phyloP scores from a whole-genome alignment of 2,888 invertebrate genomes.

The Cylloceria caligata region DNA sequence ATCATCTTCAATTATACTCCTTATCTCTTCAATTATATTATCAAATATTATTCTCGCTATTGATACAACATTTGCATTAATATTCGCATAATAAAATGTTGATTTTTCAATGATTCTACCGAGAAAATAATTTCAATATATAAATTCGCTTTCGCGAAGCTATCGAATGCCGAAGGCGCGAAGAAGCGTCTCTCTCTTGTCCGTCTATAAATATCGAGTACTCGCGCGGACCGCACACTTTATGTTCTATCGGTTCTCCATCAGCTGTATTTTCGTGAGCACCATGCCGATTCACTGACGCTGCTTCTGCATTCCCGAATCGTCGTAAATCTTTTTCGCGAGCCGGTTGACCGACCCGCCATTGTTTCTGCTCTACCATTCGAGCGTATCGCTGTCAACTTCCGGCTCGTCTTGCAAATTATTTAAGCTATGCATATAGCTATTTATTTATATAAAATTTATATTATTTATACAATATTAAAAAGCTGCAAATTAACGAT shows the following conservation, averaged over 20 bases:
- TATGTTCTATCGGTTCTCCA: slow-evolving; percentile 68
- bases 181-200: slow-evolving; percentile 58
- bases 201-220: slow-evolving; percentile 74
- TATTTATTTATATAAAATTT: slow-evolving; percentile 12
- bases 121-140: not conserved
- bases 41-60: slow-evolving; percentile 3
- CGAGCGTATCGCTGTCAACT: slow-evolving; percentile 33
- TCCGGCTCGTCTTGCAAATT: slow-evolving; percentile 19
- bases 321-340: slow-evolving; percentile 8
- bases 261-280: slow-evolving; percentile 61
- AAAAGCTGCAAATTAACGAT: not conserved
- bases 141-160: slow-evolving; percentile 31
- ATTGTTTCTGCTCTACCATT: slow-evolving; percentile 26
- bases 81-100: too few species aligned
- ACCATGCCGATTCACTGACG: slow-evolving; percentile 41
- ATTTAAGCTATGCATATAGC: not conserved
- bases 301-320: slow-evolving; percentile 13
- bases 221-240: slow-evolving; percentile 68
- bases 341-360: slow-evolving; percentile 44
- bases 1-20: slow-evolving; percentile 24
- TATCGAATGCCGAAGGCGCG: slow-evolving; percentile 57
- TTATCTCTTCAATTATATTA: not conserved
- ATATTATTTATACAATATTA: not conserved
- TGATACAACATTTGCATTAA: not conserved
- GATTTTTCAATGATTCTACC: not conserved